Base-by-base conservation (phyloP, 2,797 vertebrate genomes). In the Prunella strophiata region DNA sequence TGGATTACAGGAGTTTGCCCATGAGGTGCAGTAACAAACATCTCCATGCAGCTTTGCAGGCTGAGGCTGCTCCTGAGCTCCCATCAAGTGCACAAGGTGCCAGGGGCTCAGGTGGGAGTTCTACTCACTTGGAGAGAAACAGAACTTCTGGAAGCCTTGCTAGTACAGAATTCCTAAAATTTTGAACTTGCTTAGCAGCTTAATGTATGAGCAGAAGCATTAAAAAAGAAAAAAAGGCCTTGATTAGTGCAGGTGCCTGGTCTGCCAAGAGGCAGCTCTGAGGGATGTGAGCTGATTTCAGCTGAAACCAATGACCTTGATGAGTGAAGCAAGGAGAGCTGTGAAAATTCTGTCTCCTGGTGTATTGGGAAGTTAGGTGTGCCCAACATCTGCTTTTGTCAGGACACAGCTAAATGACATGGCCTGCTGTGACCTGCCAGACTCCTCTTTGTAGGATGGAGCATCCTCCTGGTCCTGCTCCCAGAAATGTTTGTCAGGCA, bases 231-330 rank as follows among this genome's bases (percentile, higher is more conserved):
- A 6, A 11, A 14, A 42, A 36, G 6, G 11, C 25, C 30, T 43
- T 4, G 3, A 10, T 67, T 91, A 58, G 76, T 81, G 82, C 85
- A 93, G 91, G 73, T 91, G 70, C 58, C 59, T 34, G n/a, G 2
- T 29, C 43, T 81, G 82, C 84, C 92, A 95, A 85, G 47, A 81
- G 52, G 76, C 40, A 86, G 59, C 66, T 78, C 76, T 68, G 73
- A 85, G 42, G 54, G 57, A 80, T 21, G 21, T 5, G 12, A 72
- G 51, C 47, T 94, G 75, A 68, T 91, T 91, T 88, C 85, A 91
- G 65, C 85, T 92, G 76, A 77, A 95, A 80, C 13, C 42, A 91
- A 91, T 95, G 91, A 83, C 68, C 70, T 50, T 36, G 66, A 75
- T 78, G 82, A 93, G 58, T 66, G 85, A 94, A 78, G 65, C 68